Evolutionary conservation across 1,140 invertebrate species (phyloP).

Genomic region (Drosophila pseudoobscura): DNA sequence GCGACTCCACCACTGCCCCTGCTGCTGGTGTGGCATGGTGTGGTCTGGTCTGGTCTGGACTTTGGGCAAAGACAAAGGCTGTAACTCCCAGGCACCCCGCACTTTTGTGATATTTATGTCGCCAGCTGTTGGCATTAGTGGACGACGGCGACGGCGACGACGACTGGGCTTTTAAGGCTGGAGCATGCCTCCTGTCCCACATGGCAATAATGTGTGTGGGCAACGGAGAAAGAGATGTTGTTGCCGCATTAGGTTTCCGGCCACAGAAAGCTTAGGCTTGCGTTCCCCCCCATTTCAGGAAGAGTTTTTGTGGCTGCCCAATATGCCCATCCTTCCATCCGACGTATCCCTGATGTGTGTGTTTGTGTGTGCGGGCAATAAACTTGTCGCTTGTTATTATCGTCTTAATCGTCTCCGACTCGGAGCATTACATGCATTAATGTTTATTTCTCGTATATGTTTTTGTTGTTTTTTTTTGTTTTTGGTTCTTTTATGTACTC

Average conservation of each 20-base stretch:
- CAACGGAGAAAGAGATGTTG: slow-evolving; percentile 17
- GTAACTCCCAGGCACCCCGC: slow-evolving; percentile 5
- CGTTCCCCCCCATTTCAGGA: slow-evolving; percentile 19
- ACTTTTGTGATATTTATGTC: slow-evolving; percentile 71
- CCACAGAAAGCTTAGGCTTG: slow-evolving; percentile 76
- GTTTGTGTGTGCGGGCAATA: slow-evolving; percentile 67
- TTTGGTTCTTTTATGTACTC: slow-evolving; percentile 25
- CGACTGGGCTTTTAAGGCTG: slow-evolving; percentile 67
- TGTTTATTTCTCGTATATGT: slow-evolving; percentile 50
- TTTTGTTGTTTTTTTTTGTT: slow-evolving; percentile 24
- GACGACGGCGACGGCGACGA: slow-evolving; percentile 36
- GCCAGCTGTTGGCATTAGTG: slow-evolving; percentile 80
- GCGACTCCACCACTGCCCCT: background rate
- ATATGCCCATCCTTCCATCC: slow-evolving; percentile 27
- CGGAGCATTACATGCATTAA: slow-evolving; percentile 47
- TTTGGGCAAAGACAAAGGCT: slow-evolving; percentile 53
- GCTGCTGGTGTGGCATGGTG: slow-evolving; percentile 20
- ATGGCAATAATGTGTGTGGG: slow-evolving; percentile 54
- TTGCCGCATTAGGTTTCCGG: slow-evolving; percentile 76
- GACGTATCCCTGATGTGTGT: slow-evolving; percentile 32
- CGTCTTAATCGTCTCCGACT: slow-evolving; percentile 79
- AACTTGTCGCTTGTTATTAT: slow-evolving; percentile 82
- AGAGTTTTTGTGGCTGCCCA: slow-evolving; percentile 58
- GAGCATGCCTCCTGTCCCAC: slow-evolving; percentile 57
- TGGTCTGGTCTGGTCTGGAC: slow-evolving; percentile 5